Evolutionary conservation across 2,113 vertebrate genomes (phyloP).

Genomic region (Sorex araneus): DNA sequence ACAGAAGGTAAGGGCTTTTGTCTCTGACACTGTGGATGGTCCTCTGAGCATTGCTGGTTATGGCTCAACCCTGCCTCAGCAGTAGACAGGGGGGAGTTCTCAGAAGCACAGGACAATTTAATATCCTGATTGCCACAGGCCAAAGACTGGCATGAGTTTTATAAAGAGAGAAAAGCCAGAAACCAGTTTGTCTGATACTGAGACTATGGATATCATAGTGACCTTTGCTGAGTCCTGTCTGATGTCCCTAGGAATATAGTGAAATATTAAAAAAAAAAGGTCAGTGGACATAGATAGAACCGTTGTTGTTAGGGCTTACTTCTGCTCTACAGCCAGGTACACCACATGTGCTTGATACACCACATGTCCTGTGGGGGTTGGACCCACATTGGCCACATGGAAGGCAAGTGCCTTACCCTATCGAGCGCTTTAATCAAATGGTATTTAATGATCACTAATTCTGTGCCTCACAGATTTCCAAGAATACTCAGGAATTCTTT

Average conservation of each 20-base stretch:
- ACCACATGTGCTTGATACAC: too few species aligned
- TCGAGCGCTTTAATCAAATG: conserved; percentile 14
- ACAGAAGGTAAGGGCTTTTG: too few species aligned
- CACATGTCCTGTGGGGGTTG: too few species aligned
- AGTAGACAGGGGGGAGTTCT: conserved; percentile 36
- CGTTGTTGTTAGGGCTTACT: too few species aligned
- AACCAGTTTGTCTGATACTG: conserved; percentile 34
- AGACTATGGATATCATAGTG: background rate
- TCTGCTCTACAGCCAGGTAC: too few species aligned
- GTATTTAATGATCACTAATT: conserved; percentile 56
- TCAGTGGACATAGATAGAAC: background rate
- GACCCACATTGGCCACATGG: too few species aligned
- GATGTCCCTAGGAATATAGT: background rate
- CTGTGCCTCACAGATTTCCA: conserved; percentile 32
- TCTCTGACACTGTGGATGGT: too few species aligned
- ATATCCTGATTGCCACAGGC: conserved; percentile 54
- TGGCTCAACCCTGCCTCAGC: background rate
- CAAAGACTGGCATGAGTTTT: conserved; percentile 19
- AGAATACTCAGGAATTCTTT: background rate
- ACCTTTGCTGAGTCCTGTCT: conserved; percentile 41
- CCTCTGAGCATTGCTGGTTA: too few species aligned
- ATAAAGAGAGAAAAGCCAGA: conserved; percentile 53
- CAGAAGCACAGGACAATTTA: conserved; percentile 36
- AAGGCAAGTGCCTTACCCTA: background rate
- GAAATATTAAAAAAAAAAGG: conserved; percentile 22